phyloP scores from a whole-genome alignment of 1,140 invertebrate genomes.

The Oncopodura yosiiana region DNA sequence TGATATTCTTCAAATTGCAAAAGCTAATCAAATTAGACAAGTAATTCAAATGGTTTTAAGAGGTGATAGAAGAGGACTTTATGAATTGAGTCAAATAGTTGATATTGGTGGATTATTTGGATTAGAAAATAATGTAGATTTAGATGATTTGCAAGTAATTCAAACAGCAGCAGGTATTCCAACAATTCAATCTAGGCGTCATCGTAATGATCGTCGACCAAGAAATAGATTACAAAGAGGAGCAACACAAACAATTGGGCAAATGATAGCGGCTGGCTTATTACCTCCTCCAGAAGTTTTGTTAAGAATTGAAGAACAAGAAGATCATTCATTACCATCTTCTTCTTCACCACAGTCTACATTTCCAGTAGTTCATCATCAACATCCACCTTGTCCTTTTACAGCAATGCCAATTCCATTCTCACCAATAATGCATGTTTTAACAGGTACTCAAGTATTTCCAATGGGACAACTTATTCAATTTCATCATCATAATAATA shows the following conservation, averaged over 20 bases:
- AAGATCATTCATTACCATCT: too few relatives aligned
- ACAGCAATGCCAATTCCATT: too few relatives aligned
- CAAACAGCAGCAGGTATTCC: background rate
- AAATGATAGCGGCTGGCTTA: slow-evolving; percentile 5
- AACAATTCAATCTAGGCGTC: background rate
- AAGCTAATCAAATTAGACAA: background rate
- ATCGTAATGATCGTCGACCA: background rate
- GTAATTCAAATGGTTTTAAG: slow-evolving; percentile 3
- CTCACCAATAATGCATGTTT: too few relatives aligned
- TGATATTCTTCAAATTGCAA: slow-evolving; percentile 2
- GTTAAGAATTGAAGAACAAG: too few relatives aligned
- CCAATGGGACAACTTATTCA: too few relatives aligned
- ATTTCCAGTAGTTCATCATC: too few relatives aligned
- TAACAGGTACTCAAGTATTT: too few relatives aligned
- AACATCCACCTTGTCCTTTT: too few relatives aligned
- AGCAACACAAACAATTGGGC: background rate
- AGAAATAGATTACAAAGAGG: background rate
- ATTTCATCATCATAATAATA: too few relatives aligned
- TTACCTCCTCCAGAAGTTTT: too few relatives aligned
- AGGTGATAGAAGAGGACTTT: background rate
- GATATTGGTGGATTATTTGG: background rate
- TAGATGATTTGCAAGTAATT: slow-evolving; percentile 3
- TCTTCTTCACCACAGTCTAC: too few relatives aligned
- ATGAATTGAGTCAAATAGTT: slow-evolving; percentile 1
- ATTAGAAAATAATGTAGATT: slow-evolving; percentile 2